Base-by-base conservation (phyloP, 2,888 invertebrate species). In the Trichopoda pennipes region DNA sequence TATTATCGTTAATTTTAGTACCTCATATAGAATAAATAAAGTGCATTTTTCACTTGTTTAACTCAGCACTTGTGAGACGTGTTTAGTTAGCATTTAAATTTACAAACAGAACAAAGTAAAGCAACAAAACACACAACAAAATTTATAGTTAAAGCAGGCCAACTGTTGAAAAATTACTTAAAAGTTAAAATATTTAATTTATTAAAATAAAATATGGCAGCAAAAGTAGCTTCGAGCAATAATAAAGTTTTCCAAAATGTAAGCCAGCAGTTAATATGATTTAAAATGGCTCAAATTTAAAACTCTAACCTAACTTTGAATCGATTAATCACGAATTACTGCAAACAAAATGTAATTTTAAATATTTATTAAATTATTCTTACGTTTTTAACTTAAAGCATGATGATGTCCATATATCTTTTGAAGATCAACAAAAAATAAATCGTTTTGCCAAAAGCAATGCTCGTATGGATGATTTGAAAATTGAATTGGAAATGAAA, bases 401-500 rank as follows among this genome's bases (percentile, higher is more conserved):
- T 66, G 84, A 86, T 88, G 98, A 98, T 92, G 96, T 98, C 80
- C 96, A 98, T 90, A 98, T 99, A 86, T 97, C 97, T 0, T 97
- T 94, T 88, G 98, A 98, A 91, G 99, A 99, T 92, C 99, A 99
- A 91, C 96, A 97, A 89, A 97, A 97, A 92, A 99, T 99, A 84
- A 99, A 99, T 91, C 95, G 95, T 90, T 99, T 99, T 92, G 99
- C 99, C 1, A 94, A 97, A 81, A 94, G 96, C 84, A 98, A 99
- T 92, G 98, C 97, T 0, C 96, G 96, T 91, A 93, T 98, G 87
- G 97, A 98, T 87, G 98, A 98, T 89, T 92, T 95, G 16, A 97
- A 96, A 90, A 95, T 97, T 85, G 97, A 98, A 90, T 92, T 98
- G 44, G 95, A 95, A 92, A 92, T 93, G 44, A 97, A 96, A 92